Evolutionary conservation across 2,113 vertebrate genomes (phyloP).

Genomic region (Barnardius zonarius): DNA sequence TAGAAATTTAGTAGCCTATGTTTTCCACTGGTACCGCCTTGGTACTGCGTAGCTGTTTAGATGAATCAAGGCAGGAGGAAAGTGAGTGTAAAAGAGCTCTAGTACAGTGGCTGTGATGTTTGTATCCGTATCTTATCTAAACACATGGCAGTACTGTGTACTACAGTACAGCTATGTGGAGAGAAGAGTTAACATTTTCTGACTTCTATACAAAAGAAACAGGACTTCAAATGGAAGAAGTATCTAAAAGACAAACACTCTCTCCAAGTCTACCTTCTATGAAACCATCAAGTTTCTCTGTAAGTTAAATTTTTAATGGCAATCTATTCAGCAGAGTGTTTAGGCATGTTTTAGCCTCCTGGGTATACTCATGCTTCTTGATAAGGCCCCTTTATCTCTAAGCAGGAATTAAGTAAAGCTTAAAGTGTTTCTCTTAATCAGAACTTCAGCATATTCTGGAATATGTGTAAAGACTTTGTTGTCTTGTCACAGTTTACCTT

Average conservation of each 20-base stretch:
- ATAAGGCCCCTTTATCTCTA: constrained; percentile 27
- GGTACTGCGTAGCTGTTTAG: neutral
- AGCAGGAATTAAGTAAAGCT: constrained; percentile 18
- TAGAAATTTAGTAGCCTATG: neutral
- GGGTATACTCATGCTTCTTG: neutral
- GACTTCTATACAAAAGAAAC: neutral
- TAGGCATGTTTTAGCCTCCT: neutral
- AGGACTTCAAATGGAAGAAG: neutral
- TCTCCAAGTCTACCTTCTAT: neutral
- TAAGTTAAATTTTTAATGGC: neutral
- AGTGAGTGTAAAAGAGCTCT: neutral
- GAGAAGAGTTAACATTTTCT: neutral
- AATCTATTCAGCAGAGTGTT: neutral
- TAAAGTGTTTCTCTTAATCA: constrained; percentile 14
- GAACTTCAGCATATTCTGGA: neutral
- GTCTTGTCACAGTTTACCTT: neutral
- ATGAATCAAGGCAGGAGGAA: neutral
- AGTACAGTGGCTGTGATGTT: too few species aligned
- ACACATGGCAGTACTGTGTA: neutral
- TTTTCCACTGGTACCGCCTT: neutral
- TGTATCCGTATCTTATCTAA: neutral
- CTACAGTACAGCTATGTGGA: neutral
- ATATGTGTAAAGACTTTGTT: neutral
- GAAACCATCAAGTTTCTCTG: neutral
- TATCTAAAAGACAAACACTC: neutral